Evolutionary conservation across 2,797 vertebrate species (phyloP), one percentile per base, ranked within the genome.

Genomic region (Lagodon rhomboides): DNA sequence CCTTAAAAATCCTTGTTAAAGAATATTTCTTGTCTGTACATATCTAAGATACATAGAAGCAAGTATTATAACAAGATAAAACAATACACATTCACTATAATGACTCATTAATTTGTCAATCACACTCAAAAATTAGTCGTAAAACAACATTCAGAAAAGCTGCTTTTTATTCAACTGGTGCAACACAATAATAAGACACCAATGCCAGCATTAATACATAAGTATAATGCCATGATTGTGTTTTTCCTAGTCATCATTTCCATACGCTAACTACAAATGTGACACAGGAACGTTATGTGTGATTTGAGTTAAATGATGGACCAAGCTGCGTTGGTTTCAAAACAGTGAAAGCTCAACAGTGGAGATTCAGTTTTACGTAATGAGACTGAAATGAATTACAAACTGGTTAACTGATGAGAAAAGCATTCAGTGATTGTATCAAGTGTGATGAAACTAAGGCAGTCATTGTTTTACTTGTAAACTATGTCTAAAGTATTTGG

Each of bases 91-190:
- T 51, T 49, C 9, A 73, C 18, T 2, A n/a, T 25, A 44, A 27
- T 1, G 0, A 62, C 6, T 60, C 13, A 83, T 73, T 51, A 54
- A 50, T 51, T 30, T 22, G 34, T 18, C 20, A 44, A 20, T 62
- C 30, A 51, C 16, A 54, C 43, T 47, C 15, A 69, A 3, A 61
- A 80, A 87, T 18, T 18, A 88, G 49, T 69, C 51, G n/a, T n/a
- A 23, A 77, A 79, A 83, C 72, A 74, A 77, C n/a, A 76, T 76
- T 81, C 53, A 77, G 83, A 92, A 92, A 92, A 88, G 85, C 76
- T 81, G 84, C 75, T 86, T 88, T 94, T 94, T 90, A 91, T 93
- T 93, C 62, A 91, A 81, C 86, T 89, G 89, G 88, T 91, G 88
- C 77, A 89, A 89, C 77, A 92, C 75, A 91, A 85, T 85, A 90